These are phyloP conservation scores for Holacanthus passer DNA, from an alignment of 2,113 vertebrate species.

Conservation along the genomic window DNA sequence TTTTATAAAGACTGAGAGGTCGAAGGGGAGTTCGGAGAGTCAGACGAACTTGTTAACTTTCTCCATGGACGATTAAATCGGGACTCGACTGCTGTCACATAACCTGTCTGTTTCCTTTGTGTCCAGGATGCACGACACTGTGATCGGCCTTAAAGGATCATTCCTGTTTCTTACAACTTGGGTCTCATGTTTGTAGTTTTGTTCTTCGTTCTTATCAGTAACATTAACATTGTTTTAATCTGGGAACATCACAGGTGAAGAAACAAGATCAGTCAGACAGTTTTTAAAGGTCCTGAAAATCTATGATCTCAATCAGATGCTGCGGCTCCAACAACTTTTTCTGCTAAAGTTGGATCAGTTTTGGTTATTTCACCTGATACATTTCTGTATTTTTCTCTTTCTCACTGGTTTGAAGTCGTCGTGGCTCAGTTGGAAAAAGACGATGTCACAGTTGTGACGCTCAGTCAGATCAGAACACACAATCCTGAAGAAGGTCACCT, in stretches of 20 bases:
- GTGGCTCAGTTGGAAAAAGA: too few relatives aligned
- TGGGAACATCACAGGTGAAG: neutral
- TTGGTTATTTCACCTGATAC: too few relatives aligned
- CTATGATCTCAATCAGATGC: too few relatives aligned
- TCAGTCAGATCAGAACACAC: too few relatives aligned
- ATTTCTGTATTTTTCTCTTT: too few relatives aligned
- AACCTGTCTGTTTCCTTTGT: slow-evolving; percentile 6
- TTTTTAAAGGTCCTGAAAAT: too few relatives aligned
- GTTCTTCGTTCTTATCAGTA: neutral
- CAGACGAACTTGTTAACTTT: neutral
- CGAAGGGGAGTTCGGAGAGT: neutral
- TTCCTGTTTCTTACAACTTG: slow-evolving; percentile 1
- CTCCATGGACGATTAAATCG: neutral
- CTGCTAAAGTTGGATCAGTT: too few relatives aligned
- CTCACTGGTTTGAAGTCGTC: too few relatives aligned
- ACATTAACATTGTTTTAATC: neutral
- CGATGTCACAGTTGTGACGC: too few relatives aligned
- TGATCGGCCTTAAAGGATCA: slow-evolving; percentile 17
- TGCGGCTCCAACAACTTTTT: too few relatives aligned
- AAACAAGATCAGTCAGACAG: too few relatives aligned
- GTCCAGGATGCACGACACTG: neutral
- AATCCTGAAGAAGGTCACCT: too few relatives aligned
- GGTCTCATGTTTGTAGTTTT: neutral
- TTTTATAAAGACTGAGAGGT: slow-evolving; percentile 38
- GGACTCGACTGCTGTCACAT: slow-evolving; percentile 15